Base-by-base conservation (phyloP, 1,140 invertebrate genomes). In the Maconellicoccus hirsutus region DNA sequence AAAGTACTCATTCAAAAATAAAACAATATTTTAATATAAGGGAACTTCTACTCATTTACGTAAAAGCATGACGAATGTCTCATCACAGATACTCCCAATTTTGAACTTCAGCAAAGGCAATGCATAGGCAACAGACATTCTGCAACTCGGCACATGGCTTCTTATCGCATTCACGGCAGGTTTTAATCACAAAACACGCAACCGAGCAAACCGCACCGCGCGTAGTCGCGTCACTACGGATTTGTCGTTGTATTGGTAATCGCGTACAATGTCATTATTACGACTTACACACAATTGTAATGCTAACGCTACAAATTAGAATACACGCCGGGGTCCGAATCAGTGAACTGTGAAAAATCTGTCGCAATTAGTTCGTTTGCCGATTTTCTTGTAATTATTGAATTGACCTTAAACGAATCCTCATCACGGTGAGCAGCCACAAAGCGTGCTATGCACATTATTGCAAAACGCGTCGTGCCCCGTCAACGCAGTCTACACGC, bases 341-440 rank as follows among this genome's bases (percentile, higher is more conserved):
- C 61, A 22, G 10, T 66, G 61, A 66, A 66, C 61, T 25, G 61
- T 66, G 61, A 66, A 66, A 66, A 66, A 66, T 66, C 61, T 66
- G 61, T 66, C 61, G 61, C 22, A 66, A 66, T 66, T 66, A 19
- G 61, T 66, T 66, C 61, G 25, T 66, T 66, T 66, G 61, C 61
- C 22, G 61, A 66, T 66, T 66, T 66, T 66, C 61, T 66, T 66
- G 22, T 66, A 66, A 66, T 66, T 66, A 66, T 66, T 22, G 61
- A 66, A 66, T 25, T 66, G 25, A 66, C 61, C 61, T 66, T 66
- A 66, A 66, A 66, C 61, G 10, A 26, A 19, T 66, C 52, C 16
- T 59, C 61, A 26, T 66, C 61, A 16, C 19, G n/a, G 61, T 66
- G 61, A 8, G 61, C 61, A 66, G 21, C 19, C 22, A 22, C 16